Evolutionary conservation across 2,888 invertebrate species (phyloP), one percentile per base, ranked within the genome.

Genomic region (Eugnorisma glareosa): DNA sequence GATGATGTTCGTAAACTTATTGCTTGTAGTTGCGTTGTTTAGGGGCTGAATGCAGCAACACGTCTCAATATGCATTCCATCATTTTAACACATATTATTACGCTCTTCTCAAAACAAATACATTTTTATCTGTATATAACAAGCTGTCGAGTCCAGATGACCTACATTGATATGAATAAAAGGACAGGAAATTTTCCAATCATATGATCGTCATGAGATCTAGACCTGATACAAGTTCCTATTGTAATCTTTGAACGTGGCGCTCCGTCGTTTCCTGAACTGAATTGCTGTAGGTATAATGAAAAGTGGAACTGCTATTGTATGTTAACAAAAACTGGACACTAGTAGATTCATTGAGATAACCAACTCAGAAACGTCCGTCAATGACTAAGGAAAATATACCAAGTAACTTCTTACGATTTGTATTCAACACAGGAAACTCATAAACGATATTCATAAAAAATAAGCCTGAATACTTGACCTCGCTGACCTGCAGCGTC

Each of bases 351-450:
- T 67, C 63, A 37, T 78, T 71, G 31, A 67, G 64, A 48, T 59
- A 82, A 59, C 48, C n/a, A 66, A 75, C 40, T 66, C 13, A 18
- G 18, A 40, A 63, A 64, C 64, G 40, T 67, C 54, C 61, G 75
- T 71, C 75, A 77, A 76, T 77, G 87, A 40, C 74, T 80, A 84
- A 86, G 87, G 81, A 87, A 84, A 87, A 87, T 74, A 77, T 72
- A 66, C 67, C 64, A 75, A 75, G 66, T 64, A 75, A 78, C 70
- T 45, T 79, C 67, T 70, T 66, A 73, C 75, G 35, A 84, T 86
- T 84, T 77, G 71, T 84, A 88, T 88, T 86, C 88, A 76, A 79
- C 75, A 72, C 89, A 80, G 79, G 82, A 85, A 85, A 86, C 79
- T 79, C 85, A 75, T 87, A 75, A 69, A 77, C 73, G 67, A 79